Conservation (phyloP, 2,888 invertebrate species). For the Zeuzera pyrina region DNA sequence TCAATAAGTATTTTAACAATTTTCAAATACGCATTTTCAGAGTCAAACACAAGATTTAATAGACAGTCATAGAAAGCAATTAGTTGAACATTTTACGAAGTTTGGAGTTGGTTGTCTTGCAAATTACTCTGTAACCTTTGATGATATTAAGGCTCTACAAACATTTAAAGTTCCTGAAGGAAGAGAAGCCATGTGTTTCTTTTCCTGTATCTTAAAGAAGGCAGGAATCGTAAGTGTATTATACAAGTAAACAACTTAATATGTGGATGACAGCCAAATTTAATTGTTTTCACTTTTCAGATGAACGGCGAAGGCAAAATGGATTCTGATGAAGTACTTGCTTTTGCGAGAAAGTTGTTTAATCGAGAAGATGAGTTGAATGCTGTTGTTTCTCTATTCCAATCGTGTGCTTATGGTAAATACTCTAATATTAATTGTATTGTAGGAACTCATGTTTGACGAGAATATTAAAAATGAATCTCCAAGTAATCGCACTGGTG, state of each 20-base stretch:
- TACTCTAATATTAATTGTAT: no score
- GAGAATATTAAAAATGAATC: no score
- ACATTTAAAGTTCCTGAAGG: constrained; percentile 12
- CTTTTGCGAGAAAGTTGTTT: constrained; percentile 5
- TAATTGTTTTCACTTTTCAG: constrained; percentile 4
- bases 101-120: constrained; percentile 8
- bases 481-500: no score
- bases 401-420: constrained; percentile 8
- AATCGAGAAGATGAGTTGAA: constrained; percentile 6
- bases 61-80: constrained; percentile 6
- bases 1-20: no score
- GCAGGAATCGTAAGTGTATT: constrained; percentile 18
- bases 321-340: constrained; percentile 5
- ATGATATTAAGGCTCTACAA: constrained; percentile 9
- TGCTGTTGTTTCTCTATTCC: constrained; percentile 7
- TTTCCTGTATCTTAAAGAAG: constrained; percentile 19
- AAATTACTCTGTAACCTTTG: constrained; percentile 5
- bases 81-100: constrained; percentile 8
- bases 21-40: no score
- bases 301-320: constrained; percentile 8
- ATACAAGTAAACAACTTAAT: neutral
- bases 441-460: no score
- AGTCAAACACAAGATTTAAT: neutral
- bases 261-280: neutral
- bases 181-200: constrained; percentile 16